Evolutionary conservation across 2,888 invertebrate genomes (phyloP).

Genomic region (Acanthosepion pharaonis): DNA sequence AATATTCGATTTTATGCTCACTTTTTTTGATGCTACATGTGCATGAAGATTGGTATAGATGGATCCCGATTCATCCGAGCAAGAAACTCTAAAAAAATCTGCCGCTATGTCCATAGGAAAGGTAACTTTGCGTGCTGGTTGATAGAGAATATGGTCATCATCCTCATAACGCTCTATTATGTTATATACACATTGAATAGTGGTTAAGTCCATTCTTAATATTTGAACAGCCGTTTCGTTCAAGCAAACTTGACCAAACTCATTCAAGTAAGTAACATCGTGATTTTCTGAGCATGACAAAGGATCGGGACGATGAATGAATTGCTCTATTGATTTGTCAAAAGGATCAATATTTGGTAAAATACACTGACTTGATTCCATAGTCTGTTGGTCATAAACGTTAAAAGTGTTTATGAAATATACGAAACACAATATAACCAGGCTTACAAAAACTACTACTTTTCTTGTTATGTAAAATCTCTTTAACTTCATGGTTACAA

Average conservation of each 20-base stretch:
- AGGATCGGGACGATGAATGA: constrained; percentile 57
- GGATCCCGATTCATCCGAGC: constrained; percentile 49
- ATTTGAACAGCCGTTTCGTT: constrained; percentile 51
- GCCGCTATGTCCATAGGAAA: constrained; percentile 51
- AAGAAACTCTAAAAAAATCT: constrained; percentile 58
- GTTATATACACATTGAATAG: constrained; percentile 53
- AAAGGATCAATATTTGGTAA: constrained; percentile 58
- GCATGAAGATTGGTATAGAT: constrained; percentile 56
- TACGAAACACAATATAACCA: background rate
- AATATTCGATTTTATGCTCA: background rate
- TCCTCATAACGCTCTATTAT: constrained; percentile 50
- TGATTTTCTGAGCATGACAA: constrained; percentile 54
- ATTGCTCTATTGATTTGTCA: constrained; percentile 57
- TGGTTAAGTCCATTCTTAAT: constrained; percentile 41
- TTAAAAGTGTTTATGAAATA: background rate
- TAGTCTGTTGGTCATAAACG: background rate
- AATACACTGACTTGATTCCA: constrained; percentile 51
- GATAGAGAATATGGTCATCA: constrained; percentile 56
- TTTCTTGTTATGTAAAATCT: background rate
- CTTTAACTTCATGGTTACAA: background rate
- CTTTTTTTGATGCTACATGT: constrained; percentile 51
- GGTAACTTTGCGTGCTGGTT: constrained; percentile 51
- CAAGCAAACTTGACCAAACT: constrained; percentile 52
- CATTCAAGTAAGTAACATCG: constrained; percentile 53
- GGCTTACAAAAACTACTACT: background rate